Conservation (phyloP, 2,797 vertebrate genomes). For the Macropodus opercularis region DNA sequence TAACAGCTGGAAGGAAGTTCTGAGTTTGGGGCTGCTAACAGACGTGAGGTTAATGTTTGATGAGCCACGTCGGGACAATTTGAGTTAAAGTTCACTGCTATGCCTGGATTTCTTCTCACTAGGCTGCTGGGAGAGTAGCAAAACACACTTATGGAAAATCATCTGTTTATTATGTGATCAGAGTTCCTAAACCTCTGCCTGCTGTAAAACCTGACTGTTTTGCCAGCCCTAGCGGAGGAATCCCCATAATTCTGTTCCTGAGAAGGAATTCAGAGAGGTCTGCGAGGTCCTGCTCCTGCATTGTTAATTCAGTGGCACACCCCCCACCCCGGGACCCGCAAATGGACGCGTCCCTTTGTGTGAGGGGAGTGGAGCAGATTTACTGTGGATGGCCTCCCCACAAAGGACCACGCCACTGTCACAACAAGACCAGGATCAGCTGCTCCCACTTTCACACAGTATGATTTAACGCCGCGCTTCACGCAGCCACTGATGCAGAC, state of each 20-base stretch:
- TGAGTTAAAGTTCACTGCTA: constrained; percentile 3
- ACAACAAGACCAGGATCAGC: constrained; percentile 78
- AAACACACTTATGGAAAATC: background rate
- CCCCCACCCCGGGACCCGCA: constrained; percentile 67
- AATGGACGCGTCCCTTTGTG: constrained; percentile 76
- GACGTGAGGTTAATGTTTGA: constrained; percentile 38
- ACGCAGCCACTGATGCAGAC: constrained; percentile 64
- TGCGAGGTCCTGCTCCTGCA: constrained; percentile 69
- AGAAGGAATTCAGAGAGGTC: constrained; percentile 76
- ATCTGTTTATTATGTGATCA: background rate
- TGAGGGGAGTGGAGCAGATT: constrained; percentile 75
- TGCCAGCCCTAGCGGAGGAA: constrained; percentile 63
- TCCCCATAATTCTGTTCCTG: constrained; percentile 70
- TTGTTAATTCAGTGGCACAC: constrained; percentile 73
- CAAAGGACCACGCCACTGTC: constrained; percentile 74
- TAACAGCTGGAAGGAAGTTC: constrained; percentile 75
- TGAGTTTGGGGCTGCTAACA: constrained; percentile 32
- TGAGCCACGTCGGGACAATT: constrained; percentile 9
- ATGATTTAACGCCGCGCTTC: constrained; percentile 63
- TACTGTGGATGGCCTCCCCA: constrained; percentile 73
- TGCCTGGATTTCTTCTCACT: constrained; percentile 7
- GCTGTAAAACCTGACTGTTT: constrained; percentile 7
- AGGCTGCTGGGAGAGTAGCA: background rate
- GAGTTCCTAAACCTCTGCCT: background rate
- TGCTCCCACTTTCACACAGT: constrained; percentile 64